Conservation (phyloP, 2,797 vertebrate genomes). For the Zenarchopterus dispar region DNA sequence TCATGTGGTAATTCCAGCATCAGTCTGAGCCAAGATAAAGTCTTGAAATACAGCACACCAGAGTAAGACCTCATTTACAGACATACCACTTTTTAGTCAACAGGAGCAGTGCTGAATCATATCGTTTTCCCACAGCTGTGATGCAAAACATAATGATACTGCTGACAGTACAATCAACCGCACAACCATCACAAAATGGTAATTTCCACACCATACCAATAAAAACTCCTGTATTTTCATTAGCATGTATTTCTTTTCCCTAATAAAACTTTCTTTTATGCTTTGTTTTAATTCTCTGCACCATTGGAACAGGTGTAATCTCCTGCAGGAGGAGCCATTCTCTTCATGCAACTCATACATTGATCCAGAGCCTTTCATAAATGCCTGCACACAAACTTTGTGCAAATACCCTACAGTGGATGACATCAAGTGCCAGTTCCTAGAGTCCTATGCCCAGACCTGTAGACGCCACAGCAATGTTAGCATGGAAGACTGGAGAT, state of each 20-base stretch:
- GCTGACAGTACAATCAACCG: conserved; percentile 5
- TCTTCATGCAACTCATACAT: background rate
- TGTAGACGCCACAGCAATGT: background rate
- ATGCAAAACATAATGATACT: background rate
- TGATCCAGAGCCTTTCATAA: conserved; percentile 9
- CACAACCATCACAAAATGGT: background rate
- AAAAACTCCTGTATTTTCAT: background rate
- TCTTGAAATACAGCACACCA: background rate
- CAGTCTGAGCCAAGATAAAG: background rate
- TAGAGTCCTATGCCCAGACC: conserved; percentile 14
- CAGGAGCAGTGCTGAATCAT: background rate
- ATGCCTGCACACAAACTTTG: conserved; percentile 17
- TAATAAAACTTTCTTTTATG: background rate
- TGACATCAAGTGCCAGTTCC: conserved; percentile 19
- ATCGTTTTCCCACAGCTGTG: conserved; percentile 20
- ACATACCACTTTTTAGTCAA: background rate
- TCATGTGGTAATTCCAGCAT: conserved; percentile 1
- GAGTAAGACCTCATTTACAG: conserved; percentile 17
- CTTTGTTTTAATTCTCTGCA: background rate
- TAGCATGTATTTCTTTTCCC: no score
- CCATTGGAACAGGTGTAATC: conserved; percentile 19
- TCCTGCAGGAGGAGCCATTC: conserved; percentile 20
- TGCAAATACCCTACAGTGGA: conserved; percentile 23
- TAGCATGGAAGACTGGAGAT: conserved; percentile 7
- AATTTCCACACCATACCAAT: background rate